Evolutionary conservation across 2,113 vertebrate species (phyloP).

Genomic region (Mormyrus iriodes): DNA sequence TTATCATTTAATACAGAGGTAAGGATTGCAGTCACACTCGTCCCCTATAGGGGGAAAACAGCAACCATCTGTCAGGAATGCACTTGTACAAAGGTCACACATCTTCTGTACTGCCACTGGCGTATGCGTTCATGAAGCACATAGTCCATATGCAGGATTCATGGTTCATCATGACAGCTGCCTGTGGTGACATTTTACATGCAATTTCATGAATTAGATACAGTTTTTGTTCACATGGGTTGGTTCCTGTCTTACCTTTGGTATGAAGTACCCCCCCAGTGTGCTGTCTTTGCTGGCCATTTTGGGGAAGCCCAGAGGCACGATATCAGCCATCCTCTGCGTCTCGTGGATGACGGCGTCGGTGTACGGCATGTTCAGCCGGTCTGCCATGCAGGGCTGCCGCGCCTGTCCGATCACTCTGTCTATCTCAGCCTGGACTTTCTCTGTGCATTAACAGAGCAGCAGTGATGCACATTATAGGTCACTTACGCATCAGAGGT

Average conservation of each 20-base stretch:
- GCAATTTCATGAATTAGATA: neutral
- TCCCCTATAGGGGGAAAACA: constrained; percentile 44
- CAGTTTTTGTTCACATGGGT: too few relatives aligned
- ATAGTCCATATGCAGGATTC: too few relatives aligned
- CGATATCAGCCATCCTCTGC: constrained; percentile 55
- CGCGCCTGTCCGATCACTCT: too few relatives aligned
- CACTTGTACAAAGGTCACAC: too few relatives aligned
- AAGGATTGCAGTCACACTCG: constrained; percentile 56
- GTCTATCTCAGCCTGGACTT: constrained; percentile 44
- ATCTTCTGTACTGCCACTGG: too few relatives aligned
- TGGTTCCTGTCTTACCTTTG: constrained; percentile 45
- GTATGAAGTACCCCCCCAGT: constrained; percentile 49
- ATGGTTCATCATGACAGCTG: neutral
- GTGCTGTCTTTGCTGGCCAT: constrained; percentile 29
- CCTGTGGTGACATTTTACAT: neutral
- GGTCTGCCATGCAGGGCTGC: too few relatives aligned
- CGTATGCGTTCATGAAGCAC: too few relatives aligned
- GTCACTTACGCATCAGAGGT: too few relatives aligned
- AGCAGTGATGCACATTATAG: neutral
- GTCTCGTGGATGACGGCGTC: constrained; percentile 55
- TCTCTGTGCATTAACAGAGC: constrained; percentile 21
- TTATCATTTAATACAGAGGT: constrained; percentile 64
- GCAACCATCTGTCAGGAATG: neutral
- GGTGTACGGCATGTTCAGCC: too few relatives aligned
- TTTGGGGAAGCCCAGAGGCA: constrained; percentile 52